Conservation (phyloP, 2,113 vertebrate genomes). For the Galeopterus variegatus region DNA sequence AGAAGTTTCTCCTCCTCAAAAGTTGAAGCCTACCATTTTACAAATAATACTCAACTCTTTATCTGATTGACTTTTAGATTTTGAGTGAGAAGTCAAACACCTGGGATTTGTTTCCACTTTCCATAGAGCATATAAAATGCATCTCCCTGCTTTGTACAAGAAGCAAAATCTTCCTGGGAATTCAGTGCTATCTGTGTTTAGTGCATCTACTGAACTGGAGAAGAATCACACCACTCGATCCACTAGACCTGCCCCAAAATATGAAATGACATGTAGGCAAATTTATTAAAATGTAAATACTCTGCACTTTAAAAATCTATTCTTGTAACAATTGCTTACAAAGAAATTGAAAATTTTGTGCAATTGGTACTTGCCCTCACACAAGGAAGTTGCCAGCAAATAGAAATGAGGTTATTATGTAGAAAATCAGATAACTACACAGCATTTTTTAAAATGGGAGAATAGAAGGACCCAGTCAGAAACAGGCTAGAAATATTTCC, state of each 20-base stretch:
- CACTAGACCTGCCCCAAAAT: too few relatives aligned
- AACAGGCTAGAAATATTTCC: too few relatives aligned
- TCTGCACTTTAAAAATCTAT: background rate
- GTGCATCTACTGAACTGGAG: background rate
- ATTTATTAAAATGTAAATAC: background rate
- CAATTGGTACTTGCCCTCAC: too few relatives aligned
- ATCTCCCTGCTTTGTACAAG: background rate
- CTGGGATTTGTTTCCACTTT: background rate
- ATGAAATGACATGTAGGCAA: background rate
- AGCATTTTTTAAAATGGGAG: background rate
- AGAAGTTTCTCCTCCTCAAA: background rate
- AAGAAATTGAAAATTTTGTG: background rate
- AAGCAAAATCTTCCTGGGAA: too few relatives aligned
- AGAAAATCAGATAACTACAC: background rate
- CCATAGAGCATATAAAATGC: background rate
- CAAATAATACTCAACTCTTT: background rate
- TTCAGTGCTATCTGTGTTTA: accelerated
- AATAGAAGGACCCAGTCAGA: background rate
- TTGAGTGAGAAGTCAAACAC: background rate
- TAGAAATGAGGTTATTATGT: background rate
- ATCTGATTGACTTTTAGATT: background rate
- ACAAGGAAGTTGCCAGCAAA: background rate
- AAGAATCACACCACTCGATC: too few relatives aligned
- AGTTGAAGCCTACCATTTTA: background rate
- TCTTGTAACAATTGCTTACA: background rate